These are phyloP conservation scores for Vulpes lagopus DNA, from an alignment of 2,113 vertebrate species.

Conservation along the genomic window DNA sequence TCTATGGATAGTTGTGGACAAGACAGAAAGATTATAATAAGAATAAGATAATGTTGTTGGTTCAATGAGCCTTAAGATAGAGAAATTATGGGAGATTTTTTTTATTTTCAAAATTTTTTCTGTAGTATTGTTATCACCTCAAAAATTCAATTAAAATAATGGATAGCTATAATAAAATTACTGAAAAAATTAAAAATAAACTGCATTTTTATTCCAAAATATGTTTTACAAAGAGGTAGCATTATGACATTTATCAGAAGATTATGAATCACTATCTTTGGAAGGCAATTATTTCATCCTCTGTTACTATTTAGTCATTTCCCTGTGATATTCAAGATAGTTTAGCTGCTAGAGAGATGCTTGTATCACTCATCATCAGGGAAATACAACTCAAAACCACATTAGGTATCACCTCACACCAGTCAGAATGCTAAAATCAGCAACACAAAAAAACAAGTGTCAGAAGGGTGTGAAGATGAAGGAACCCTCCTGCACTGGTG, in stretches of 20 bases:
- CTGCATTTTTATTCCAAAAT: neutral
- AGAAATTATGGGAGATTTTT: neutral
- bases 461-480: neutral
- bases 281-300: neutral
- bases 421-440: neutral
- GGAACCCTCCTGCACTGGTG: neutral
- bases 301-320: neutral
- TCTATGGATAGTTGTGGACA: neutral
- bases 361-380: neutral
- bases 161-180: neutral
- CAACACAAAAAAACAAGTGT: neutral
- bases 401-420: neutral
- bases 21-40: neutral
- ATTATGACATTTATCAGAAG: neutral
- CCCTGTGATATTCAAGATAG: no score
- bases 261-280: neutral
- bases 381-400: neutral
- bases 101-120: slow-evolving; percentile 21
- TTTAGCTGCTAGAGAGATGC: neutral
- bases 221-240: neutral
- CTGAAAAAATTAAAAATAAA: neutral
- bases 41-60: neutral
- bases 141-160: neutral
- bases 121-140: neutral
- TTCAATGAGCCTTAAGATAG: neutral